Evolutionary conservation across 1,140 invertebrate species (phyloP), one percentile per base, ranked within the genome.

Genomic region (Cyrtorhinus lividipennis): DNA sequence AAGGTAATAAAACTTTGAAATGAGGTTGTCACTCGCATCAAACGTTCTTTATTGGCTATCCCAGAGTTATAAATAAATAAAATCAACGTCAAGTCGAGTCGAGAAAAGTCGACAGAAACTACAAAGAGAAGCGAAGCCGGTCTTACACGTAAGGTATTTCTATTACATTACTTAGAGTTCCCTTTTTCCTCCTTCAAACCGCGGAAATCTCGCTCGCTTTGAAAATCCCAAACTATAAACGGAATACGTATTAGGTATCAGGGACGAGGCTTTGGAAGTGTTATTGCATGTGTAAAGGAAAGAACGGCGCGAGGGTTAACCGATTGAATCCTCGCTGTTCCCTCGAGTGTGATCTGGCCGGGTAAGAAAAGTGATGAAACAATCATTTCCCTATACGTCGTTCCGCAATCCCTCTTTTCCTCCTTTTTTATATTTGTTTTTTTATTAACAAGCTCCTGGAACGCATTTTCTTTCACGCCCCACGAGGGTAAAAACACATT

Each of bases 381-480:
- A 57, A 57, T 57, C 56, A 57, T 57, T 57, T 57, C 56, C 56
- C 56, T 57, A 57, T 57, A 57, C 24, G 56, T 57, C 24, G 24
- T 57, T 18, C 24, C 56, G 38, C 38, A 57, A 57, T 57, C 56
- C 56, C 56, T 57, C 24, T 23, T 18, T 57, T 22, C 22, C 24
- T 57, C 56, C 56, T 44, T n/a, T n/a, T n/a, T n/a, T n/a, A n/a
- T n/a, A n/a, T n/a, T n/a, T n/a, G n/a, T n/a, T n/a, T n/a, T 44
- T 44, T 44, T n/a, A 8, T 44, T 44, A 10, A 44, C 38, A 44
- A 44, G 38, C n/a, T n/a, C 38, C n/a, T 44, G 8, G 8, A n/a
- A n/a, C n/a, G 38, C n/a, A 10, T 44, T n/a, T n/a, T n/a, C 38
- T 44, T 44, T n/a, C 38, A 8, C 38, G 8, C n/a, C 38, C 8